Base-by-base conservation (phyloP, 2,113 vertebrate genomes). In the Limanda limanda region DNA sequence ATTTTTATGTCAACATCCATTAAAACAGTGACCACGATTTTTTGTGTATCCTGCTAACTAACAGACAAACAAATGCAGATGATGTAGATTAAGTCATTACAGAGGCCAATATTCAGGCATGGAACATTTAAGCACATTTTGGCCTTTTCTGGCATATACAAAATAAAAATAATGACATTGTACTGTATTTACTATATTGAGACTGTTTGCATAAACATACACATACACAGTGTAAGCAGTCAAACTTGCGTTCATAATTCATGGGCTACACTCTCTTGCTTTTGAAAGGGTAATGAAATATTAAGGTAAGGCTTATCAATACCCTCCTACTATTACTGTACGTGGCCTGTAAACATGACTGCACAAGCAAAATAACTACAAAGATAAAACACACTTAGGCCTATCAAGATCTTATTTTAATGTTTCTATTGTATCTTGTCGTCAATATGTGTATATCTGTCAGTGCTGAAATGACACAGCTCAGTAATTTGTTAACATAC, bases 271-370 rank as follows among this genome's bases (percentile, higher is more conserved):
- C 17, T 61, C 58, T n/a, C 23, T 57, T 45, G 10, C 55, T 73
- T 57, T 73, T 59, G 27, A 60, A 60, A 68, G 62, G 35, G 20
- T 59, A 14, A 65, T 70, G 13, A 78, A 83, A 74, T 74, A 71
- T 71, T 74, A 56, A 61, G 27, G 31, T 51, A 13, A 15, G 45
- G 70, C 21, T 48, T 58, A 35, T 71, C 55, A 60, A 18, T 69
- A 64, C 75, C 60, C 12, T 56, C 23, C n/a, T 54, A 4, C 20
- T 51, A 48, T 47, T 17, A 48, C 21, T 51, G 11, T 69, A 18
- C n/a, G 54, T 47, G 62, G 10, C 3, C 40, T 52, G 11, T 25
- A 45, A 61, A 24, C 59, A 65, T 17, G 3, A 20, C 21, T 9
- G 12, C 2, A 64, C 31, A 21, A 25, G 27, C 40, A 60, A 51